Evolutionary conservation across 1,140 invertebrate genomes (phyloP).

Genomic region (Phymorhynchus buccinoides): DNA sequence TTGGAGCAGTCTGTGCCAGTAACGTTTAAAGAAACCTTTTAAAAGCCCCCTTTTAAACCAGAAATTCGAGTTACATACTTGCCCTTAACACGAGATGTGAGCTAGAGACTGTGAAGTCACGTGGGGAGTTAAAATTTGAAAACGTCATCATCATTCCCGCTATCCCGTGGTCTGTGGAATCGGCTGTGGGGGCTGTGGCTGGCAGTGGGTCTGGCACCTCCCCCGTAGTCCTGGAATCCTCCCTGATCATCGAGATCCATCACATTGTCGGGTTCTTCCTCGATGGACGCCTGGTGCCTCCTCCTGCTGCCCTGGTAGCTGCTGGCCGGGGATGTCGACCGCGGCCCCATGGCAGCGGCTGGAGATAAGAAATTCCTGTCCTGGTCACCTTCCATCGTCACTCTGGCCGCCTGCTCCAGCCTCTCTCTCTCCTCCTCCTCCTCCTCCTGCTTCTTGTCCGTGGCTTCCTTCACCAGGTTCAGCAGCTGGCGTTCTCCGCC

Average conservation of each 20-base stretch:
- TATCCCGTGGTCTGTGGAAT: not conserved
- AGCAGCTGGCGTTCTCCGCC: not conserved
- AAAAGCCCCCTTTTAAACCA: not conserved
- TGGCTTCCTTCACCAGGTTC: not conserved
- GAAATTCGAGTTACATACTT: not conserved
- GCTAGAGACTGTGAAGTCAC: not conserved
- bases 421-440: not conserved
- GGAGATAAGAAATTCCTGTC: not conserved
- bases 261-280: not conserved
- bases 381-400: not conserved
- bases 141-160: not conserved
- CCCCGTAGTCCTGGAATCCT: not conserved
- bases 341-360: not conserved
- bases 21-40: not conserved
- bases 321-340: not conserved
- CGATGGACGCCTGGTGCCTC: not conserved
- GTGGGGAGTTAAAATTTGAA: not conserved
- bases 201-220: not conserved
- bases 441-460: not conserved
- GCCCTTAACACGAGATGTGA: not conserved
- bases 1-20: not conserved
- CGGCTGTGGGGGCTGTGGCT: not conserved
- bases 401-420: not conserved
- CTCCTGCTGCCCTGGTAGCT: not conserved
- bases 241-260: not conserved